These are phyloP conservation scores for Microctonus aethiopoides DNA, from an alignment of 2,888 invertebrate genomes.

Conservation along the genomic window DNA sequence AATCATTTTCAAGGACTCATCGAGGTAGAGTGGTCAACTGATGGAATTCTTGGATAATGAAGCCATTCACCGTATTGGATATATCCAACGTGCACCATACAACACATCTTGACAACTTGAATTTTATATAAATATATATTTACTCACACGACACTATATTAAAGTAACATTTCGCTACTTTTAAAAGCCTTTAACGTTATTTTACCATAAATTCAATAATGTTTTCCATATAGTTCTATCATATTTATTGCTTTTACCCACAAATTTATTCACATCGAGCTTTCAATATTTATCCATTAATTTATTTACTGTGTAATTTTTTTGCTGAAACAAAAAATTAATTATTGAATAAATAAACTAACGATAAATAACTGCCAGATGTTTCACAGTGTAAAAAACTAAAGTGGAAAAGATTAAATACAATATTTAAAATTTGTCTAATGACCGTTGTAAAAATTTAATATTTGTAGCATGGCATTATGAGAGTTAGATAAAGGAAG, in stretches of 20 bases:
- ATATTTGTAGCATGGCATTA: neutral
- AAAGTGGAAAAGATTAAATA: no score
- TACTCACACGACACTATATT: neutral
- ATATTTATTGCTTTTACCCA: neutral
- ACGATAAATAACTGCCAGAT: no score
- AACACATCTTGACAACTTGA: neutral
- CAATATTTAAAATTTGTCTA: neutral
- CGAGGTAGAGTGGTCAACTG: constrained; percentile 12
- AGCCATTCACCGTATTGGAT: constrained; percentile 38
- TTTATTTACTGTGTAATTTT: no score
- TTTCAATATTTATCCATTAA: no score
- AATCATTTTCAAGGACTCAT: constrained; percentile 5
- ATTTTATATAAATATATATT: neutral
- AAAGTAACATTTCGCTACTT: constrained; percentile 1
- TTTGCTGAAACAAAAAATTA: no score
- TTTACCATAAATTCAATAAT: neutral
- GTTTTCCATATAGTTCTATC: neutral
- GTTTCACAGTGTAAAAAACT: no score
- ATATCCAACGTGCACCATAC: neutral
- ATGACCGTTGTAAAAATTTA: constrained; percentile 3
- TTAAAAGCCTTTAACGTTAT: neutral
- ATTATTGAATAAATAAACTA: no score
- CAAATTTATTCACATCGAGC: neutral
- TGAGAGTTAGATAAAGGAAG: neutral
- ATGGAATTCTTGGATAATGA: constrained; percentile 45